A percentile compares a stretch with the other conserved stretches of the same genome.
Conservation (phyloP, 2,888 invertebrate genomes). For the Scelioninae gen. 1 region DNA sequence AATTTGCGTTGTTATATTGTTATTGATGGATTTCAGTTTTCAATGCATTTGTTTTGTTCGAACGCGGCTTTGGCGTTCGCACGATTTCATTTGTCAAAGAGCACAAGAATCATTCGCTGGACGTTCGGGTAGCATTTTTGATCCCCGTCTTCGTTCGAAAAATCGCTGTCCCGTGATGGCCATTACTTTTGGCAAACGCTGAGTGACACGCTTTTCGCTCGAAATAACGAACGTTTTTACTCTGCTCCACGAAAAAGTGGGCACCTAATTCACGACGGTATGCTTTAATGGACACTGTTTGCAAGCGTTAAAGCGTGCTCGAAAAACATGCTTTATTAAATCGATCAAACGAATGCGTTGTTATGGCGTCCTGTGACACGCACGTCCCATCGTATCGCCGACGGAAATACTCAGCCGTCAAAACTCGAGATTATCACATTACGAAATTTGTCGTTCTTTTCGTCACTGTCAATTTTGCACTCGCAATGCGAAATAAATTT, state of each 20-base stretch:
- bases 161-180: not conserved
- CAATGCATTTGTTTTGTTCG: not conserved
- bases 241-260: not conserved
- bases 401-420: too few relatives aligned
- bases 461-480: not conserved
- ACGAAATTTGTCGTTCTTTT: not conserved
- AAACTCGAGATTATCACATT: not conserved
- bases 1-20: conserved; percentile 30
- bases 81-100: conserved; percentile 22
- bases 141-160: not conserved
- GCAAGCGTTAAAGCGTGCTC: too few relatives aligned
- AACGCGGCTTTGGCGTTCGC: too few relatives aligned
- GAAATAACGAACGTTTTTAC: conserved; percentile 3
- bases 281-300: too few relatives aligned
- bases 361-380: conserved; percentile 28
- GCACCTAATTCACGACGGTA: conserved; percentile 23
- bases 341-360: conserved; percentile 55
- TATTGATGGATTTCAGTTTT: conserved; percentile 31
- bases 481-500: conserved; percentile 19
- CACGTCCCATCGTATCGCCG: too few relatives aligned
- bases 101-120: not conserved
- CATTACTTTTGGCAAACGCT: conserved; percentile 8
- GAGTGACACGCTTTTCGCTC: not conserved
- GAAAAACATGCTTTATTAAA: conserved; percentile 45
- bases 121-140: not conserved